Evolutionary conservation across 2,888 invertebrate species (phyloP).

Genomic region (Phyto melanocephala): DNA sequence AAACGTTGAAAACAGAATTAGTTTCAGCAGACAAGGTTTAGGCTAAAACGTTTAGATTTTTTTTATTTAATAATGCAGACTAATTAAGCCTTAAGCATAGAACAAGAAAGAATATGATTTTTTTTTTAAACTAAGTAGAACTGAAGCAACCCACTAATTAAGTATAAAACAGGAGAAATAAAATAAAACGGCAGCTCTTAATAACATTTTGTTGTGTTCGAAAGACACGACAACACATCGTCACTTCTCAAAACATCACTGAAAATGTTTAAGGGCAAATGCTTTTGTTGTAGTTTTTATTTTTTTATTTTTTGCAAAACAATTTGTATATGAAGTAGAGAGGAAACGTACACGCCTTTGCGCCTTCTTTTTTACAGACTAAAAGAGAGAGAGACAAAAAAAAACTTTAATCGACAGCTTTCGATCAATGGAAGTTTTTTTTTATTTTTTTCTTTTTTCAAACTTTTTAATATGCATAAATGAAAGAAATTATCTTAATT

Average conservation of each 20-base stretch:
- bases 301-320: neutral
- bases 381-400: no score
- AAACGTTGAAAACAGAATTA: neutral
- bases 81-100: constrained; percentile 61
- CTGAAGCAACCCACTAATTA: constrained; percentile 30
- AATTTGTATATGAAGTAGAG: constrained; percentile 2
- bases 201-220: constrained; percentile 19
- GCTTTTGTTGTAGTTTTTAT: neutral
- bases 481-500: constrained; percentile 65
- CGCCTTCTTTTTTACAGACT: neutral
- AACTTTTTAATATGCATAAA: constrained; percentile 54
- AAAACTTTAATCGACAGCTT: constrained; percentile 56
- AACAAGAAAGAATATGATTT: constrained; percentile 36
- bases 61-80: constrained; percentile 40
- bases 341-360: constrained; percentile 18
- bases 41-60: constrained; percentile 32
- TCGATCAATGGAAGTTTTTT: constrained; percentile 45
- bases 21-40: constrained; percentile 5
- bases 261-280: constrained; percentile 7
- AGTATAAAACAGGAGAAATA: neutral
- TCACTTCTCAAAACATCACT: constrained; percentile 16
- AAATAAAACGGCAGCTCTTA: constrained; percentile 40
- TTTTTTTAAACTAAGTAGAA: neutral
- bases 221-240: constrained; percentile 37
- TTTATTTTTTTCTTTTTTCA: no score